Base-by-base conservation (phyloP, 2,888 invertebrate genomes). In the Macrophya alboannulata region DNA sequence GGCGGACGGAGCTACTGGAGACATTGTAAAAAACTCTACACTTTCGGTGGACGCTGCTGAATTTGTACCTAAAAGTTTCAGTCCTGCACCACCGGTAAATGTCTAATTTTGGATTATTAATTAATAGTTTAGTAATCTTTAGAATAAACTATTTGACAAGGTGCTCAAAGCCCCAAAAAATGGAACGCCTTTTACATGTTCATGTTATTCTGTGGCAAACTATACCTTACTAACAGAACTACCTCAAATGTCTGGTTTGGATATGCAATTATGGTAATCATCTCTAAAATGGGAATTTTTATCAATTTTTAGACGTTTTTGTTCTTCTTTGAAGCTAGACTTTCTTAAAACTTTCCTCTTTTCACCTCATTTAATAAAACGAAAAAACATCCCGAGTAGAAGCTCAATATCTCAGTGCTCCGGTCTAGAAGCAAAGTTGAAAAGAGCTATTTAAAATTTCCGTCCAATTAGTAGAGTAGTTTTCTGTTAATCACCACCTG, bases 31-130 rank as follows among this genome's bases (percentile, higher is more conserved):
- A 85, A 90, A 90, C 85, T 92, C 90, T 12, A 88, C 86, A 5
- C 88, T 92, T 9, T 92, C 92, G 0, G 92, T 89, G 1, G 88
- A 92, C 21, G 93, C 93, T 51, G 89, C 90, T 48, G 92, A 90
- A 85, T 93, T 93, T 86, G 88, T 93, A 62, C 93, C 93, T 4
- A 91, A 91, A 85, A 86, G 84, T 43, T 87, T 86, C 12, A 85
- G 76, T 87, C 74, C 82, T 74, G 83, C 25, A n/a, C 81, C 72
- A 25, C 65, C 62, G 81, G 85, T 85, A 68, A 45, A 62, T 81
- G 62, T 81, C 2, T 0, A 40, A n/a, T 71, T 71, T 9, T 31
- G 5, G 12, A 59, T 68, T n/a, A 17, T 6, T n/a, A 43, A 5
- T 71, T 40, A 12, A 37, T 12, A 71, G 3, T 71, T 71, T 15